phyloP scores from a whole-genome alignment of 2,797 vertebrate species.

The Pangasius sanitwongsei region DNA sequence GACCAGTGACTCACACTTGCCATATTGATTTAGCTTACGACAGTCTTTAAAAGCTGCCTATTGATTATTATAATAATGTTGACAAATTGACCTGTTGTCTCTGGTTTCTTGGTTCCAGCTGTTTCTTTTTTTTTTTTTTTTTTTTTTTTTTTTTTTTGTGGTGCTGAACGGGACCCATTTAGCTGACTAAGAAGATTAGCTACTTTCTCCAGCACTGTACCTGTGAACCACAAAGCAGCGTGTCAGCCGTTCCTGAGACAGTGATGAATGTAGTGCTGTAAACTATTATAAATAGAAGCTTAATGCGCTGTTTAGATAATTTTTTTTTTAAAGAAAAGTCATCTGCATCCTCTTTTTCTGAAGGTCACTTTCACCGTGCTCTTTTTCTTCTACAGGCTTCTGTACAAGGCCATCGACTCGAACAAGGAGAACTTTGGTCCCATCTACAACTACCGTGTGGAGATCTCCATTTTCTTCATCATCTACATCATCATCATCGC shows the following conservation, averaged over 20 bases:
- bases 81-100: not conserved
- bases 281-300: slow-evolving; percentile 1
- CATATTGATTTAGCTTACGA: not conserved
- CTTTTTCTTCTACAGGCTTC: slow-evolving; percentile 75
- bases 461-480: slow-evolving; percentile 99
- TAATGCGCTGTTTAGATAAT: slow-evolving; percentile 22
- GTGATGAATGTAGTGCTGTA: slow-evolving; percentile 7
- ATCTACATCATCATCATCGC: slow-evolving; percentile 99
- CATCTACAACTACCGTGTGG: slow-evolving; percentile 97
- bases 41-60: not conserved
- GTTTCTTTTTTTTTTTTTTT: not conserved
- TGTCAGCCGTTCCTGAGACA: slow-evolving; percentile 8
- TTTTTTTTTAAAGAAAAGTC: not conserved
- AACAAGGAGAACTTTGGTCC: slow-evolving; percentile 95
- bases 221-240: not conserved
- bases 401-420: slow-evolving; percentile 98
- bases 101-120: not conserved
- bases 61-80: not conserved
- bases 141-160: not conserved
- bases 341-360: not conserved
- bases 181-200: slow-evolving; percentile 7
- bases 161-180: not conserved
- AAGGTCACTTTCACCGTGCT: not conserved
- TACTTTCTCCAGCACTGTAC: not conserved
- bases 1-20: not conserved